phyloP scores from a whole-genome alignment of 1,140 invertebrate species.

The Ceratosolen fusciceps region DNA sequence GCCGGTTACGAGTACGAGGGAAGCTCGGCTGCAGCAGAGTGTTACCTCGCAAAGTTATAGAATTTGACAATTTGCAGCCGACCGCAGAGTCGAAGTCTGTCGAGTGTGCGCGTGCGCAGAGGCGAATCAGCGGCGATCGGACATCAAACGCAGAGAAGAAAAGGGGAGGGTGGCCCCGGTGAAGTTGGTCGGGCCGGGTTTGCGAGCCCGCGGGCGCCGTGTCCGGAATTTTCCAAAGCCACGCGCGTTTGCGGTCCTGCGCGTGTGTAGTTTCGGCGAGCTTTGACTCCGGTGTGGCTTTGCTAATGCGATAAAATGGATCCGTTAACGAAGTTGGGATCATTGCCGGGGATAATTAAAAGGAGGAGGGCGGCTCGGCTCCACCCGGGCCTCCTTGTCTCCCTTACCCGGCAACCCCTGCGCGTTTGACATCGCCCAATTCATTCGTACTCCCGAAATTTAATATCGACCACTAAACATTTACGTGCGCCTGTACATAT shows the following conservation, averaged over 20 bases:
- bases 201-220: not conserved
- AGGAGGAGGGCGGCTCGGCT: not conserved
- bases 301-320: conserved; percentile 66
- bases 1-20: no score
- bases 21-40: no score
- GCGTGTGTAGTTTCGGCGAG: not conserved
- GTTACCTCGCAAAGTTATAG: no score
- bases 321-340: conserved; percentile 62
- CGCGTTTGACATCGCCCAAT: conserved; percentile 52
- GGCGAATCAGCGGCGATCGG: conserved; percentile 6
- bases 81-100: not conserved
- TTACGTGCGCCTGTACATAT: no score
- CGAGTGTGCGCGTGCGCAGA: not conserved
- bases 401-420: not conserved
- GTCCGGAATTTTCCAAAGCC: conserved; percentile 6
- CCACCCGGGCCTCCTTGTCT: not conserved
- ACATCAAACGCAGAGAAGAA: not conserved
- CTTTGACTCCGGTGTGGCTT: not conserved
- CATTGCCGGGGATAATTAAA: conserved; percentile 67
- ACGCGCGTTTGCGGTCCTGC: not conserved
- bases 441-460: no score
- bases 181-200: not conserved
- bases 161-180: not conserved
- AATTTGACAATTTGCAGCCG: no score
- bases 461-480: no score